phyloP scores from a whole-genome alignment of 2,113 vertebrate species.

The Caloenas nicobarica region DNA sequence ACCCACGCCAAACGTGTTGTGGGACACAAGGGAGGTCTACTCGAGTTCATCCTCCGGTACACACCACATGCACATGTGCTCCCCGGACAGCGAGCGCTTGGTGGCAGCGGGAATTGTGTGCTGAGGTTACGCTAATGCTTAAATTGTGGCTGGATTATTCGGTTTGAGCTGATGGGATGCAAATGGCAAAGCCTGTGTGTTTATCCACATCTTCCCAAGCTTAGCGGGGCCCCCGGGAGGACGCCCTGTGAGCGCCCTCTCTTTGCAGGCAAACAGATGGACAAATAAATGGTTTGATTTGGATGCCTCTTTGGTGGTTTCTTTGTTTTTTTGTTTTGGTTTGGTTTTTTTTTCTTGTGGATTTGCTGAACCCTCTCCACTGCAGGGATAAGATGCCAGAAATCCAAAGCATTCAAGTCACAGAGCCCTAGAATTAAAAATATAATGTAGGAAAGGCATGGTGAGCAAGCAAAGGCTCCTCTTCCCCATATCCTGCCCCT shows the following conservation, averaged over 20 bases:
- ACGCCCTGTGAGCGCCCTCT: background rate
- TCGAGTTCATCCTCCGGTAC: background rate
- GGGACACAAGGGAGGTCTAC: background rate
- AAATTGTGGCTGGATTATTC: background rate
- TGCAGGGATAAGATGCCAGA: background rate
- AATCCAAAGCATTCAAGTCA: background rate
- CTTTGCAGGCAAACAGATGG: background rate
- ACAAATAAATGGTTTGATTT: background rate
- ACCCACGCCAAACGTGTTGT: background rate
- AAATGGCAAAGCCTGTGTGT: background rate
- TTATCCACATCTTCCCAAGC: background rate
- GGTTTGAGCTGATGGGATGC: background rate
- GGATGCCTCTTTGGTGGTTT: background rate
- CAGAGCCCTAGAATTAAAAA: background rate
- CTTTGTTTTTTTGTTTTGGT: too few species aligned
- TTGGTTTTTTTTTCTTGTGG: background rate
- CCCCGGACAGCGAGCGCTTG: background rate
- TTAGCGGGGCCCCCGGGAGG: background rate
- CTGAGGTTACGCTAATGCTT: background rate
- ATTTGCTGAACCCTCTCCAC: background rate
- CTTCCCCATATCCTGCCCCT: background rate
- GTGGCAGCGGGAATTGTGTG: background rate
- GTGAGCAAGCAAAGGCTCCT: background rate
- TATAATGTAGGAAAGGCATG: background rate
- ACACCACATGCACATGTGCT: background rate